Evolutionary conservation across 2,113 vertebrate genomes (phyloP).

Genomic region (Fregata magnificens): DNA sequence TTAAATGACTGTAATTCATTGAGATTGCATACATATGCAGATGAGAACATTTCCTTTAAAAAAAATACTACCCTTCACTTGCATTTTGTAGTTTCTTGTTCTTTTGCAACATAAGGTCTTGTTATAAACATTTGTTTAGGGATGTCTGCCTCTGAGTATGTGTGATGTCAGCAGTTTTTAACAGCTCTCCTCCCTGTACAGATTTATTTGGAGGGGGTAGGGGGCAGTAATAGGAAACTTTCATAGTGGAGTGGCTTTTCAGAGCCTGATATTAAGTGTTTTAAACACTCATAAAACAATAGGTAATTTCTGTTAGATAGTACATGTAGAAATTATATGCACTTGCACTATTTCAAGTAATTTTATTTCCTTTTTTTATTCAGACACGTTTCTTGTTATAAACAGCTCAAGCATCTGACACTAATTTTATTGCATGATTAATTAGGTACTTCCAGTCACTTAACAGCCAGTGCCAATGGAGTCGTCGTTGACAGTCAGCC

Average conservation of each 20-base stretch:
- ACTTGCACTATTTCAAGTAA: not conserved
- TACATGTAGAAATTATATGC: not conserved
- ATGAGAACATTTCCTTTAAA: not conserved
- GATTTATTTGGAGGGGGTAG: not conserved
- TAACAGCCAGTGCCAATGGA: constrained; percentile 85
- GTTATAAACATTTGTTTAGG: not conserved
- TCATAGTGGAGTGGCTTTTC: not conserved
- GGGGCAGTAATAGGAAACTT: not conserved
- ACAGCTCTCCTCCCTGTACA: not conserved
- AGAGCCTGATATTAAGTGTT: not conserved
- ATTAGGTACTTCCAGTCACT: constrained; percentile 79
- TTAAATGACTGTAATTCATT: not conserved
- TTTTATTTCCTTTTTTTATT: not conserved
- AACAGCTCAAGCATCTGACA: not conserved
- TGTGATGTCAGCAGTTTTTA: not conserved
- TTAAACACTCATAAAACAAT: not conserved
- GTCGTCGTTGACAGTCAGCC: constrained; percentile 84
- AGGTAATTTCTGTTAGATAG: not conserved
- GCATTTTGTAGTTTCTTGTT: not conserved
- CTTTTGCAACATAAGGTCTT: not conserved
- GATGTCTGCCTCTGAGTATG: not conserved
- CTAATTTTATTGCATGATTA: not conserved
- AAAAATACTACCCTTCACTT: not conserved
- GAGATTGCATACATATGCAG: accelerated
- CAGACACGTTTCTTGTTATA: not conserved